Base-by-base conservation (phyloP, 2,888 invertebrate species). In the Prosapia bicincta region DNA sequence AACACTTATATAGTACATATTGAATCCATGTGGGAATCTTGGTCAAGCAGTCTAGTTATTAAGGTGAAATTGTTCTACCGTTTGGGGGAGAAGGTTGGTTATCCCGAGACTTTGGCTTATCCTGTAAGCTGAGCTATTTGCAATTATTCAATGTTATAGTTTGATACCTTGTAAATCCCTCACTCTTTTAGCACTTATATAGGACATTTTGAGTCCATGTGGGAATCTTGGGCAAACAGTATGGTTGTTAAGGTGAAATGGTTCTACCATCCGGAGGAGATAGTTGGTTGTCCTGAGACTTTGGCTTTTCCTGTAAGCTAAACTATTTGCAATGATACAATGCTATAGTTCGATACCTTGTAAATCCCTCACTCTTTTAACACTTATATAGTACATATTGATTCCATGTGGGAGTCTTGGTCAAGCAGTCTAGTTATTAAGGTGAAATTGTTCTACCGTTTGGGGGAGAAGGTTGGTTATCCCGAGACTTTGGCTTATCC, bases 261-360 rank as follows among this genome's bases (percentile, higher is more conserved):
- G 98, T 98, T 96, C 86, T 98, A 98, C 87, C 97, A 97, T 85
- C 97, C 97, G 0, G 97, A 97, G 85, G 98, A 98, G 86, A 96
- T 97, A 0, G 89, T 90, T 54, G 93, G 93, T 24, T 91, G 91
- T 83, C 89, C 90, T 10, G 87, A 88, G 73, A 90, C 90, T 81
- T 87, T 96, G 75, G n/a, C n/a, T n/a, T n/a, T n/a, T n/a, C n/a
- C n/a, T n/a, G n/a, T n/a, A n/a, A n/a, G n/a, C n/a, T n/a, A n/a
- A n/a, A n/a, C n/a, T n/a, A n/a, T n/a, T n/a, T n/a, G n/a, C n/a
- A n/a, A n/a, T n/a, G n/a, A n/a, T n/a, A n/a, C n/a, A n/a, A n/a
- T n/a, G n/a, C n/a, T n/a, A n/a, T n/a, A n/a, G n/a, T n/a, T n/a
- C n/a, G n/a, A n/a, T n/a, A n/a, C n/a, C n/a, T n/a, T n/a, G n/a